Evolutionary conservation across 1,140 invertebrate genomes (phyloP).

Genomic region (Lepidostoma basale): DNA sequence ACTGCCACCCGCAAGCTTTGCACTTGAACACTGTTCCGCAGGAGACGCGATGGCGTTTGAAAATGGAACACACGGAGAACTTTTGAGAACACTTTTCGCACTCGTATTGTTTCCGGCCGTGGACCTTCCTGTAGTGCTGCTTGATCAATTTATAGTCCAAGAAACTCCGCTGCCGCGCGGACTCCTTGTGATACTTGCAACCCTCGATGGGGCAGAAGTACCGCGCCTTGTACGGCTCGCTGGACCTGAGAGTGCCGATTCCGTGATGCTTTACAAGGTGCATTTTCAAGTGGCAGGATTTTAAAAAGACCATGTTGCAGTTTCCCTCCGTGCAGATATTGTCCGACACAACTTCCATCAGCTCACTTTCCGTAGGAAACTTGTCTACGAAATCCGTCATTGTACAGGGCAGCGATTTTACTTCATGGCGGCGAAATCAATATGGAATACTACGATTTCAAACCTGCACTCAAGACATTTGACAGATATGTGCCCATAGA

Average conservation of each 20-base stretch:
- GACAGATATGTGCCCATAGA: not conserved
- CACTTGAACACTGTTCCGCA: conserved; percentile 17
- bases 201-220: conserved; percentile 24
- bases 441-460: too few species aligned
- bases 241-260: conserved; percentile 1
- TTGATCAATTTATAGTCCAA: conserved; percentile 23
- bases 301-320: conserved; percentile 24
- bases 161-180: not conserved
- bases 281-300: conserved; percentile 26
- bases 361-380: conserved; percentile 1
- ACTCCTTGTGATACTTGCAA: conserved; percentile 20
- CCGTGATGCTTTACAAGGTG: conserved; percentile 36
- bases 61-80: conserved; percentile 2
- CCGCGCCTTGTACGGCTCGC: not conserved
- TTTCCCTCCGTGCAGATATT: conserved; percentile 21
- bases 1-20: conserved; percentile 27
- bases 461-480: too few species aligned
- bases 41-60: conserved; percentile 1
- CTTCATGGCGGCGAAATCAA: too few species aligned
- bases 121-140: conserved; percentile 38
- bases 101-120: conserved; percentile 21
- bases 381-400: not conserved
- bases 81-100: conserved; percentile 24
- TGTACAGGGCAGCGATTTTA: not conserved
- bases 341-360: conserved; percentile 1